phyloP scores from a whole-genome alignment of 2,113 vertebrate genomes.

The Ameiurus melas region DNA sequence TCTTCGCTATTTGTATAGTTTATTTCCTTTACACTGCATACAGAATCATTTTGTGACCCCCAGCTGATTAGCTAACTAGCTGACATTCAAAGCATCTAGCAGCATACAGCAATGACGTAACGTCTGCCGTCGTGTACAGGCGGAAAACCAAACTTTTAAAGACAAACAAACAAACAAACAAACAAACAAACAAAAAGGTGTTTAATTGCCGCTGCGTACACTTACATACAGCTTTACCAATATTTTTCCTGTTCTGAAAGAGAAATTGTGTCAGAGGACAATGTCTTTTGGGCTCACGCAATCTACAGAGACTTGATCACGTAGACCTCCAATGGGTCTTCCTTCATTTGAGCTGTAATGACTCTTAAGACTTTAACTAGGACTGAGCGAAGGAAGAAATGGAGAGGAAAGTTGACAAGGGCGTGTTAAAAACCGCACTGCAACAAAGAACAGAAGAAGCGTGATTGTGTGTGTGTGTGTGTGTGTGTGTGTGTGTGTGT shows the following conservation, averaged over 20 bases:
- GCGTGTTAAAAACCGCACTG: neutral
- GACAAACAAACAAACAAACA: too few relatives aligned
- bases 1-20: neutral
- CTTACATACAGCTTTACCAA: neutral
- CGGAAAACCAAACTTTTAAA: neutral
- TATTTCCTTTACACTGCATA: neutral
- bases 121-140: neutral
- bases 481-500: slow-evolving; percentile 11
- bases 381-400: neutral
- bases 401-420: neutral
- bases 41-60: neutral
- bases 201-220: neutral
- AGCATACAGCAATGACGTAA: neutral
- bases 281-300: neutral
- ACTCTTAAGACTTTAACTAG: neutral
- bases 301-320: neutral
- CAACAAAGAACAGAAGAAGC: neutral
- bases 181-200: too few relatives aligned
- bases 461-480: neutral
- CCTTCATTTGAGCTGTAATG: neutral
- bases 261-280: neutral
- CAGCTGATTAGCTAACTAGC: neutral
- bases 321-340: neutral
- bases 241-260: neutral
- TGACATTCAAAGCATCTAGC: neutral